Conservation (phyloP, 2,797 vertebrate genomes). For the Erithacus rubecula region DNA sequence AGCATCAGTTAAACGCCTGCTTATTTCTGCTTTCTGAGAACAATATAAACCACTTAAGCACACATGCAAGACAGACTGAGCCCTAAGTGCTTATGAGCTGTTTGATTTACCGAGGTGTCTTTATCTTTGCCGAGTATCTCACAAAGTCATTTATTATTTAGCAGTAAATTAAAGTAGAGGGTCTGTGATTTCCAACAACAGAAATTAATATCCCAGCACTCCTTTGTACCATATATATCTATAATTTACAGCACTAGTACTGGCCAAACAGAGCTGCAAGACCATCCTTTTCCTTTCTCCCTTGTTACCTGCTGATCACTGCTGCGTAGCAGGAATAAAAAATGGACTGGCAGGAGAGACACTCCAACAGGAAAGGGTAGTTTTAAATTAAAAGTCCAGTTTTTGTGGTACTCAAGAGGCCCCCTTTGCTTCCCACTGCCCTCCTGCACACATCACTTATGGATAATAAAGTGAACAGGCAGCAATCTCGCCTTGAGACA, state of each 20-base stretch:
- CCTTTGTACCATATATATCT: conserved; percentile 22
- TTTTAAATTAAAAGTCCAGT: conserved; percentile 43
- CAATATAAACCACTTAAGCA: conserved; percentile 53
- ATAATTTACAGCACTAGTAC: conserved; percentile 38
- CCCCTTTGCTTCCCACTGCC: not conserved
- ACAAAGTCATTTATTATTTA: conserved; percentile 64
- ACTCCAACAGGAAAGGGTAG: not conserved
- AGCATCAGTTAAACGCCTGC: conserved; percentile 46
- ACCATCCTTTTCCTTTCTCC: not conserved
- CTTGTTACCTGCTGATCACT: conserved; percentile 38
- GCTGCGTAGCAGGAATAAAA: conserved; percentile 8
- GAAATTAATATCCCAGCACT: conserved; percentile 52
- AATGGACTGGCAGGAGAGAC: not conserved
- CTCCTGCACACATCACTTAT: not conserved
- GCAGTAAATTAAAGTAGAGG: conserved; percentile 60
- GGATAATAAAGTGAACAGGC: not conserved
- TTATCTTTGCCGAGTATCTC: conserved; percentile 56
- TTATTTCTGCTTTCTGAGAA: conserved; percentile 57
- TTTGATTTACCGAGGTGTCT: conserved; percentile 59
- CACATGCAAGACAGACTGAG: conserved; percentile 50
- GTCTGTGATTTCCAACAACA: conserved; percentile 54
- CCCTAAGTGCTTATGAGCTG: conserved; percentile 46
- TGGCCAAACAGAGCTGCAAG: not conserved
- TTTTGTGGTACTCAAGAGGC: not conserved
- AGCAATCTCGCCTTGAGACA: not conserved